Evolutionary conservation across 2,888 invertebrate genomes (phyloP).

Genomic region (Arge pagana): DNA sequence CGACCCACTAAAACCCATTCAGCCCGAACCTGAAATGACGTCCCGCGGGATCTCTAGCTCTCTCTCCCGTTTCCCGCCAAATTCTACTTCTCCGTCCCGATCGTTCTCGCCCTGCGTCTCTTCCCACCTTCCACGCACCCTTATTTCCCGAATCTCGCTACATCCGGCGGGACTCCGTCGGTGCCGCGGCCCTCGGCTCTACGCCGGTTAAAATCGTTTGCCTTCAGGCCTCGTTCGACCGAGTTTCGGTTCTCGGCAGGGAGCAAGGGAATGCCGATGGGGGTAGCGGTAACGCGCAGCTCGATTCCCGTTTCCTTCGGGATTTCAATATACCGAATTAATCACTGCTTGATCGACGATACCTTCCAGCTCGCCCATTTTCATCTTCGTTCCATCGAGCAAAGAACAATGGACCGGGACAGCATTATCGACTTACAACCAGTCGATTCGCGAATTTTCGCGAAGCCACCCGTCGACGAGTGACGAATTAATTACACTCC

Average conservation of each 20-base stretch:
- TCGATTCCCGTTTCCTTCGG: constrained; percentile 11
- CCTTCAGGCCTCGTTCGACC: background rate
- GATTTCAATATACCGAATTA: constrained; percentile 22
- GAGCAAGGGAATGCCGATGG: constrained; percentile 4
- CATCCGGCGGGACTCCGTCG: background rate
- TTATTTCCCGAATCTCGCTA: constrained; percentile 13
- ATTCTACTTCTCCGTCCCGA: background rate
- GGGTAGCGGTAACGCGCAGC: background rate
- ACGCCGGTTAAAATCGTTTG: constrained; percentile 12
- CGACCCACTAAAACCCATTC: constrained; percentile 17
- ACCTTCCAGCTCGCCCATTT: constrained; percentile 10
- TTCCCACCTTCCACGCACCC: constrained; percentile 4
- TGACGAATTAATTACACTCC: no score
- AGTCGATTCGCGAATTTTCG: constrained; percentile 5
- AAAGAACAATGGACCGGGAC: constrained; percentile 12
- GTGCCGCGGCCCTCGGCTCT: no score
- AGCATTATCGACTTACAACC: constrained; percentile 7
- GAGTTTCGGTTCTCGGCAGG: background rate
- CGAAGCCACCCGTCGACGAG: constrained; percentile 2
- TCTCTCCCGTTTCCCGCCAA: background rate
- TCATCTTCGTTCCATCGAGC: background rate
- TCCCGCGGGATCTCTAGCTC: constrained; percentile 3
- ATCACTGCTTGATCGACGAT: constrained; percentile 20
- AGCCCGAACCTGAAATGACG: constrained; percentile 17
- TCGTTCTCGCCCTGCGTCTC: background rate